Conservation (phyloP, 2,888 invertebrate genomes). For the Nezara viridula region DNA sequence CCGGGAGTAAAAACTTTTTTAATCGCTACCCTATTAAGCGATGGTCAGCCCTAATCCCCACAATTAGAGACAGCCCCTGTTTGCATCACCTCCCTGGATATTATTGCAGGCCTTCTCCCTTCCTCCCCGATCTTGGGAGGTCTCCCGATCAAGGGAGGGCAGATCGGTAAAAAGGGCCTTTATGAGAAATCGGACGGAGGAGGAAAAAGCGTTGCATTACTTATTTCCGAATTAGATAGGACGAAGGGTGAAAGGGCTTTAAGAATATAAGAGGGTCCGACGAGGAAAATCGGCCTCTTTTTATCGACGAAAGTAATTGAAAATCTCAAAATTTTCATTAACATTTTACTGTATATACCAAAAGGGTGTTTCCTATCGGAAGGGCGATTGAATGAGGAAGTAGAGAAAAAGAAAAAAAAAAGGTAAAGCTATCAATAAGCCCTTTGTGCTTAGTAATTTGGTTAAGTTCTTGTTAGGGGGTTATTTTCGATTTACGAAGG, state of each 20-base stretch:
- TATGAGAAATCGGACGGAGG: constrained; percentile 43
- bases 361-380: constrained; percentile 32
- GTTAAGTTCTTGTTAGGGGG: background rate
- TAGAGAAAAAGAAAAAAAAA: background rate
- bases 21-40: constrained; percentile 51
- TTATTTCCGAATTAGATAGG: constrained; percentile 59
- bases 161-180: constrained; percentile 60
- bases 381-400: background rate
- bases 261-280: constrained; percentile 46
- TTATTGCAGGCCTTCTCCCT: background rate
- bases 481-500: background rate
- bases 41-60: constrained; percentile 53
- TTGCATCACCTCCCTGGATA: constrained; percentile 21
- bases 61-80: constrained; percentile 41
- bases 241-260: constrained; percentile 52
- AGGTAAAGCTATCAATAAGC: background rate
- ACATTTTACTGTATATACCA: background rate
- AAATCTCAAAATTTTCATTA: constrained; percentile 48
- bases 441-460: background rate
- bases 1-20: constrained; percentile 52
- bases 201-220: constrained; percentile 54
- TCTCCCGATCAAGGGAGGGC: background rate
- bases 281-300: constrained; percentile 7
- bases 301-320: constrained; percentile 30
- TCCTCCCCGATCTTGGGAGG: background rate